phyloP scores from a whole-genome alignment of 2,888 invertebrate genomes.

The Pollenia griseotomentosa region DNA sequence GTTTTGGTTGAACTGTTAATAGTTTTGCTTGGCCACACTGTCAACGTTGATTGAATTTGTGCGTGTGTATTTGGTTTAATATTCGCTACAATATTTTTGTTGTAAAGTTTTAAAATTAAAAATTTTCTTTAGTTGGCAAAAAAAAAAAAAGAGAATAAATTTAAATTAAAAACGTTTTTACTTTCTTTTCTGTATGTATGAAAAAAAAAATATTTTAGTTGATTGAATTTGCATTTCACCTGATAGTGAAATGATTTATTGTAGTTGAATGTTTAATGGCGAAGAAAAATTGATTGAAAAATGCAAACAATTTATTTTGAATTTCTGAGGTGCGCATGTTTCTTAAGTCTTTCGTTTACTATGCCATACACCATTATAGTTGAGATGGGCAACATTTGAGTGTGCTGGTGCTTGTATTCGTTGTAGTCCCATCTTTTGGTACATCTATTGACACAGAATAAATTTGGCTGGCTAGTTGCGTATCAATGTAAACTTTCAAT shows the following conservation, averaged over 20 bases:
- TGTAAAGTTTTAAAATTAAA: slow-evolving; percentile 19
- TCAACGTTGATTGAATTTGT: slow-evolving; percentile 69
- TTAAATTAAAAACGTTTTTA: slow-evolving; percentile 52
- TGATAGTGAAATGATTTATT: slow-evolving; percentile 66
- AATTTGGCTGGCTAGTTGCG: no score
- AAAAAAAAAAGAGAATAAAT: slow-evolving; percentile 31
- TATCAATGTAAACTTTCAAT: no score
- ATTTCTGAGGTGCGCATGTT: neutral
- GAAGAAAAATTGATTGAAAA: slow-evolving; percentile 22
- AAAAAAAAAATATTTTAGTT: slow-evolving; percentile 40
- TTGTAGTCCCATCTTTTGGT: no score
- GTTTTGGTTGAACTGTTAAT: slow-evolving; percentile 31
- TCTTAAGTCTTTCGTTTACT: neutral
- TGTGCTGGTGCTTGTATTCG: neutral
- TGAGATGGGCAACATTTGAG: no score
- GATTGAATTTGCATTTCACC: slow-evolving; percentile 71
- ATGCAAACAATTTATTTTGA: slow-evolving; percentile 15
- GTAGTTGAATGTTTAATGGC: slow-evolving; percentile 13
- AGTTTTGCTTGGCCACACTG: slow-evolving; percentile 62
- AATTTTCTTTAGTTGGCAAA: slow-evolving; percentile 55
- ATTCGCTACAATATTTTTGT: slow-evolving; percentile 30
- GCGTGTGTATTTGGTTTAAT: slow-evolving; percentile 46
- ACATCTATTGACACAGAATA: no score
- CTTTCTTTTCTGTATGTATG: slow-evolving; percentile 62
- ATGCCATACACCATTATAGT: no score